A percentile compares a stretch with the other conserved stretches of the same genome.
These are phyloP conservation scores for Clarias laeviceps DNA, from an alignment of 2,797 vertebrate genomes.

Conservation along the genomic window DNA sequence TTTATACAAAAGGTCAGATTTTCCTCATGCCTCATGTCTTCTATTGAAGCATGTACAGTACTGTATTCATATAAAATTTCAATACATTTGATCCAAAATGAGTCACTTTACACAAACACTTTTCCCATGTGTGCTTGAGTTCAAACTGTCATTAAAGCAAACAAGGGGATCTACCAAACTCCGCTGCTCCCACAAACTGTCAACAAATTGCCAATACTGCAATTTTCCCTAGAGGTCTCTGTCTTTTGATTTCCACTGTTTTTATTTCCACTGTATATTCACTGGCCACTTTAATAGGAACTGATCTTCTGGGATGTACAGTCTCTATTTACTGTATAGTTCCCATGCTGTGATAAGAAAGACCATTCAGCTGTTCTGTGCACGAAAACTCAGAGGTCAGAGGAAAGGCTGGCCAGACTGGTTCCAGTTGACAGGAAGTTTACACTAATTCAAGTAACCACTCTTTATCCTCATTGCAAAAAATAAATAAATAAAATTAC, in stretches of 20 bases:
- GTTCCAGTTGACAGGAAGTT: neutral
- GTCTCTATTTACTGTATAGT: neutral
- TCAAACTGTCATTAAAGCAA: neutral
- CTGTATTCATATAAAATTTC: neutral
- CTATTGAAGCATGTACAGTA: neutral
- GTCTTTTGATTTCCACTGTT: neutral
- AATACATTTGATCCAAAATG: neutral
- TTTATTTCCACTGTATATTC: neutral
- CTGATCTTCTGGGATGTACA: neutral
- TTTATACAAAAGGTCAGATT: neutral
- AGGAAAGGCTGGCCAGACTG: neutral
- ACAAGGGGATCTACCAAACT: neutral
- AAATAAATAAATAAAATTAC: too few relatives aligned
- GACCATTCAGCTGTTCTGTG: neutral
- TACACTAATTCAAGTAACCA: neutral
- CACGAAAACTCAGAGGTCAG: neutral
- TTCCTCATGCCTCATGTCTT: neutral
- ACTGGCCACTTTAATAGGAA: neutral
- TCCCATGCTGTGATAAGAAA: neutral
- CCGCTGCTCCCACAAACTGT: too few relatives aligned
- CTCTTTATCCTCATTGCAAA: neutral
- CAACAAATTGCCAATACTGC: too few relatives aligned
- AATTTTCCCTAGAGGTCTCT: neutral
- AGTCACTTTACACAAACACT: neutral
- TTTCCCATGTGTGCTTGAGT: neutral